These are phyloP conservation scores for Creontiades dilutus DNA, from an alignment of 2,888 invertebrate genomes.

Conservation along the genomic window DNA sequence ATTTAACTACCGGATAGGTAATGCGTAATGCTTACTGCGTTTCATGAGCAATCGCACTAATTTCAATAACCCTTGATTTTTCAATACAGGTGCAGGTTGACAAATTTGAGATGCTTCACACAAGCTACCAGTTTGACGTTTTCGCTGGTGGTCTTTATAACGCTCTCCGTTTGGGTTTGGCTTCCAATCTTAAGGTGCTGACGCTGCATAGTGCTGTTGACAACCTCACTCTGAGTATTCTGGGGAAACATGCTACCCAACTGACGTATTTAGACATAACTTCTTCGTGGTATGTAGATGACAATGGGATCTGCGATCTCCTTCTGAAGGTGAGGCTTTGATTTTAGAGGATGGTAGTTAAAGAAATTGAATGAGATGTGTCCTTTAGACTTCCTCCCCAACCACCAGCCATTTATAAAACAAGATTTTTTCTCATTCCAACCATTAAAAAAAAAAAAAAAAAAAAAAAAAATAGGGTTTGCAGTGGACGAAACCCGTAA, in stretches of 20 bases:
- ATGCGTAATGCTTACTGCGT: too few relatives aligned
- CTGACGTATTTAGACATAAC: constrained; percentile 77
- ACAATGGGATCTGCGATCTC: constrained; percentile 76
- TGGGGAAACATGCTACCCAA: constrained; percentile 76
- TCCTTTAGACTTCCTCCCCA: too few relatives aligned
- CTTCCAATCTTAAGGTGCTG: constrained; percentile 76
- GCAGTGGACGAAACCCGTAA: too few relatives aligned
- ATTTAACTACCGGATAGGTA: too few relatives aligned
- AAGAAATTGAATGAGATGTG: too few relatives aligned
- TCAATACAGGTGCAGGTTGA: constrained; percentile 70
- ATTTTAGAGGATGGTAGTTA: too few relatives aligned
- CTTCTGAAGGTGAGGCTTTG: constrained; percentile 75
- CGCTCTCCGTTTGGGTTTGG: constrained; percentile 76
- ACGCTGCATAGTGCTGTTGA: constrained; percentile 77
- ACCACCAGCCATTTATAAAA: too few relatives aligned
- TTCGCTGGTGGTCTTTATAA: constrained; percentile 74
- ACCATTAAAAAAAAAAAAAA: too few relatives aligned
- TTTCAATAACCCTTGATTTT: not conserved
- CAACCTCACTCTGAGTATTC: constrained; percentile 76
- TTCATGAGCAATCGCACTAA: too few relatives aligned
- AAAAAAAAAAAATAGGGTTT: too few relatives aligned
- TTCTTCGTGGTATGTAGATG: constrained; percentile 77
- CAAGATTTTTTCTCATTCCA: too few relatives aligned
- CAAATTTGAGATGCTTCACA: constrained; percentile 71
- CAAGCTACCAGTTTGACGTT: constrained; percentile 71